A percentile compares a stretch with the other conserved stretches of the same genome.
Evolutionary conservation across 1,140 invertebrate species (phyloP).

Genomic region (Theocolax elegans): DNA sequence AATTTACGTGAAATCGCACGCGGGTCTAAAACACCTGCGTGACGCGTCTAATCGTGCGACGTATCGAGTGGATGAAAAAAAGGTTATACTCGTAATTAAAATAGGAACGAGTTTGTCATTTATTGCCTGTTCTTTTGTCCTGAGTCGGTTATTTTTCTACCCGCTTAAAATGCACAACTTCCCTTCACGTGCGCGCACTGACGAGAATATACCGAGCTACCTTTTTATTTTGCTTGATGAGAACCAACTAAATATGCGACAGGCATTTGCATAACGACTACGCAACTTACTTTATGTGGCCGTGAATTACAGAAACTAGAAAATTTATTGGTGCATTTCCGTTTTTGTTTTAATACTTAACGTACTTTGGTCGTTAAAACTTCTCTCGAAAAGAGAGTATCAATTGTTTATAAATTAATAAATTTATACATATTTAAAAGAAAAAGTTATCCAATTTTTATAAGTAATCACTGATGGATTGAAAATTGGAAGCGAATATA

Average conservation of each 20-base stretch:
- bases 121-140: background rate
- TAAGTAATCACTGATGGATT: too few species aligned
- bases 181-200: constrained; percentile 21
- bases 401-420: too few species aligned
- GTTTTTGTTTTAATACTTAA: too few species aligned
- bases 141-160: background rate
- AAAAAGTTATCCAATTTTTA: too few species aligned
- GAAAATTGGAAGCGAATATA: too few species aligned
- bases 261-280: constrained; percentile 32
- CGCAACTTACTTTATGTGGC: background rate
- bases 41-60: background rate
- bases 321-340: background rate
- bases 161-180: constrained; percentile 13
- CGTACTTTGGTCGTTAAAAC: too few species aligned
- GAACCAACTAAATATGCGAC: background rate
- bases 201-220: background rate
- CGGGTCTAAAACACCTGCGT: constrained; percentile 4
- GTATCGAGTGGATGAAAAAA: background rate
- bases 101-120: constrained; percentile 20
- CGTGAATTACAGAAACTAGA: constrained; percentile 5
- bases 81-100: constrained; percentile 6
- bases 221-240: constrained; percentile 7
- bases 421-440: too few species aligned
- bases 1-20: too few species aligned
- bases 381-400: too few species aligned